Conservation (phyloP, 2,113 vertebrate genomes). For the Collichthys lucidus region DNA sequence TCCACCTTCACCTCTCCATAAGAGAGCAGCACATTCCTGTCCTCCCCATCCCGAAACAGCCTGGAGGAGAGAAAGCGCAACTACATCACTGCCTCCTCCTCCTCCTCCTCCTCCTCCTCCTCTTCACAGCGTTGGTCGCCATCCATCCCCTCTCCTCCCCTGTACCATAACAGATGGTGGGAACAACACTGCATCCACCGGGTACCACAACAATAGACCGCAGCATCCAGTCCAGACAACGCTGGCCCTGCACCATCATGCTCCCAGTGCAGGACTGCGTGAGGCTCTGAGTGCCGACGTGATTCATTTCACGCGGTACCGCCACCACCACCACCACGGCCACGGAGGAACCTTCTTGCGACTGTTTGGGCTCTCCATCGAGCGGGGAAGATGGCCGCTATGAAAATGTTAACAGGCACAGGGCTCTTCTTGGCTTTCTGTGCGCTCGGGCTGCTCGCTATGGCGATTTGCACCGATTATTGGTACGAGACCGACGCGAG, state of each 20-base stretch:
- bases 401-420: slow-evolving; percentile 90
- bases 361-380: slow-evolving; percentile 81
- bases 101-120: slow-evolving; percentile 69
- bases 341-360: slow-evolving; percentile 79
- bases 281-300: slow-evolving; percentile 76
- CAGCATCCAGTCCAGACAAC: slow-evolving; percentile 64
- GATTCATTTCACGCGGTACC: slow-evolving; percentile 77
- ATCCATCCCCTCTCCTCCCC: slow-evolving; percentile 78
- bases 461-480: slow-evolving; percentile 92
- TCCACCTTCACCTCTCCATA: not conserved
- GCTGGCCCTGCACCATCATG: slow-evolving; percentile 73
- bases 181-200: slow-evolving; percentile 78
- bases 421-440: slow-evolving; percentile 90
- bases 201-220: slow-evolving; percentile 76
- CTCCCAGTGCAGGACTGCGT: slow-evolving; percentile 59
- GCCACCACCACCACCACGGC: slow-evolving; percentile 74
- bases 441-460: slow-evolving; percentile 88
- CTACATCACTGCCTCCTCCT: slow-evolving; percentile 78
- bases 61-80: slow-evolving; percentile 76
- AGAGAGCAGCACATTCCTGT: slow-evolving; percentile 37
- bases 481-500: slow-evolving; percentile 94
- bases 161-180: slow-evolving; percentile 85
- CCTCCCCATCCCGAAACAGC: slow-evolving; percentile 64
- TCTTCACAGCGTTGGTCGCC: slow-evolving; percentile 76
- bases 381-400: slow-evolving; percentile 88